Conservation (phyloP, 2,797 vertebrate genomes). For the Oophaga sylvatica region DNA sequence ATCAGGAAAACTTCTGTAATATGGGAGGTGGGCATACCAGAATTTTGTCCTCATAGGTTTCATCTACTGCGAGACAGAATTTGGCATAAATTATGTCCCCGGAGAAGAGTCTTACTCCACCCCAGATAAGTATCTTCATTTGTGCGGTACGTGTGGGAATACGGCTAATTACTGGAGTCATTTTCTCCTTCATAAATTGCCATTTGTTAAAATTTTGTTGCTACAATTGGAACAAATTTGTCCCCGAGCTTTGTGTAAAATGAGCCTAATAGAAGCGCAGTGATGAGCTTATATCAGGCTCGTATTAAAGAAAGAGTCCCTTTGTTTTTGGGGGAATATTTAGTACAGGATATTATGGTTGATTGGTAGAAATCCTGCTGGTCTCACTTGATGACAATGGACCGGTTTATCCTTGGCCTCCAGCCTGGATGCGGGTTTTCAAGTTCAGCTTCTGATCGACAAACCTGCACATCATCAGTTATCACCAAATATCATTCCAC, state of each 20-base stretch:
- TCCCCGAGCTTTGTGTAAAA: background rate
- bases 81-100: background rate
- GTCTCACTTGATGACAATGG: background rate
- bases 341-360: background rate
- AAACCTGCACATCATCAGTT: too few relatives aligned
- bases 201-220: background rate
- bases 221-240: background rate
- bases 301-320: background rate
- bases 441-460: too few relatives aligned
- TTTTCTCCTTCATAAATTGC: background rate
- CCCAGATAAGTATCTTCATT: background rate
- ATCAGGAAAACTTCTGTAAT: too few relatives aligned
- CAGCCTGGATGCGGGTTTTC: background rate
- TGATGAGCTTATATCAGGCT: background rate
- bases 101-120: background rate
- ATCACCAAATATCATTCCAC: too few relatives aligned
- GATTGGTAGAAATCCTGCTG: background rate
- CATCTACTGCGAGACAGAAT: background rate
- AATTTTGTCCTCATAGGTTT: background rate
- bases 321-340: background rate
- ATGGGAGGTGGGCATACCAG: too few relatives aligned
- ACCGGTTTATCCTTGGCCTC: background rate
- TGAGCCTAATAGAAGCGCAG: background rate
- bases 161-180: slow-evolving; percentile 12
- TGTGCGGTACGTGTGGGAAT: background rate